Percentiles rank a stretch among this genome's conserved stretches.
These are phyloP conservation scores for Anthophora plumipes DNA, from an alignment of 2,888 invertebrate species.

Conservation along the genomic window DNA sequence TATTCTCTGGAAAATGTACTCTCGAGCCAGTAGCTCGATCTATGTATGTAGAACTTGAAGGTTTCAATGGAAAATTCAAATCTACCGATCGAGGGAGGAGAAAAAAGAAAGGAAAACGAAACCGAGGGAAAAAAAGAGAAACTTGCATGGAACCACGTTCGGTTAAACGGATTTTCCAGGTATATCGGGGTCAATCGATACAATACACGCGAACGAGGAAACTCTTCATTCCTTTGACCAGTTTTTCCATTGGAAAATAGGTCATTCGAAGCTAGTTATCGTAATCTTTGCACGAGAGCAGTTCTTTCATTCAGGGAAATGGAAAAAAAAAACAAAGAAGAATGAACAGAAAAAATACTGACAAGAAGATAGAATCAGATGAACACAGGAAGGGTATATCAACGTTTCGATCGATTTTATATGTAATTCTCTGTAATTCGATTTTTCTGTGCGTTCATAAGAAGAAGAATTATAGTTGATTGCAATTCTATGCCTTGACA, in stretches of 20 bases:
- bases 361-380: too few relatives aligned
- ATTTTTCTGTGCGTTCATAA: too few relatives aligned
- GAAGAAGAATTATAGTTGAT: too few relatives aligned
- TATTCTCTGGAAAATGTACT: background rate
- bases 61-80: constrained; percentile 12
- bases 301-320: too few relatives aligned
- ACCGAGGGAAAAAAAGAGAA: background rate
- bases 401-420: too few relatives aligned
- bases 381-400: too few relatives aligned
- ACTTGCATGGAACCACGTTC: background rate
- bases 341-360: too few relatives aligned
- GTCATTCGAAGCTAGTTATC: background rate
- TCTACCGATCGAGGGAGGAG: background rate
- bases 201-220: constrained; percentile 7
- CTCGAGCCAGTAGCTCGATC: background rate
- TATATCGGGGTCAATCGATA: constrained; percentile 54
- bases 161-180: constrained; percentile 32
- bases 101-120: background rate
- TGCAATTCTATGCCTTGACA: too few relatives aligned
- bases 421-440: too few relatives aligned
- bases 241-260: constrained; percentile 18
- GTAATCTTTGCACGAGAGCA: background rate
- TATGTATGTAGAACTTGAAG: background rate
- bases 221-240: constrained; percentile 24
- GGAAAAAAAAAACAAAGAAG: too few relatives aligned